Evolutionary conservation across 2,113 vertebrate genomes (phyloP).

Genomic region (Marmota monax): DNA sequence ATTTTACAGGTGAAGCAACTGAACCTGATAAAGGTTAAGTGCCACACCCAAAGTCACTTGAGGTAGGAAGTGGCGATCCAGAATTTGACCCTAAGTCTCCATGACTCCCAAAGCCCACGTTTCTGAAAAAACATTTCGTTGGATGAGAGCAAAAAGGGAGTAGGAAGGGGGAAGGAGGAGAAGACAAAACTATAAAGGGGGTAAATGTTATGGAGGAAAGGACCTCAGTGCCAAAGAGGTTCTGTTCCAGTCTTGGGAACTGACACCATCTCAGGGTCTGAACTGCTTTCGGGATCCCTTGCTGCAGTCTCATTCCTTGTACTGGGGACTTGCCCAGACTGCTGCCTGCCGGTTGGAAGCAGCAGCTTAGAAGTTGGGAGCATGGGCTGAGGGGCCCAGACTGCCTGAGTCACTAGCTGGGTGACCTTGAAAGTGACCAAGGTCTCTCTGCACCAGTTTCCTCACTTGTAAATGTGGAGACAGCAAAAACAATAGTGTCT

Average conservation of each 20-base stretch:
- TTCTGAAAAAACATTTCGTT: background rate
- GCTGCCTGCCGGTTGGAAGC: background rate
- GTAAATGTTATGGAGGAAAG: background rate
- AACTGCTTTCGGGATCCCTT: background rate
- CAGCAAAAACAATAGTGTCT: background rate
- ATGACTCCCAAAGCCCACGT: background rate
- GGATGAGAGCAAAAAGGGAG: background rate
- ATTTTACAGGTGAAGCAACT: background rate
- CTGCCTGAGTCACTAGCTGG: background rate
- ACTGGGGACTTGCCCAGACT: background rate
- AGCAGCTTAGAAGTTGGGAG: background rate
- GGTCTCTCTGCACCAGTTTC: background rate
- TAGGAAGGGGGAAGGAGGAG: background rate
- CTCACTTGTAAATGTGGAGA: background rate
- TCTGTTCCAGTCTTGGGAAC: background rate
- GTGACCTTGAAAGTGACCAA: background rate
- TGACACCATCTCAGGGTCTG: no score
- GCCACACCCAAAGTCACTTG: background rate
- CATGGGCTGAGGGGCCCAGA: background rate
- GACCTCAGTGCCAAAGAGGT: background rate
- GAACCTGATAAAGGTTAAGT: background rate
- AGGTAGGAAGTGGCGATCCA: background rate
- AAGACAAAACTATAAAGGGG: no score
- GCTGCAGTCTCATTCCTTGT: background rate
- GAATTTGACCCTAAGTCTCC: background rate